A percentile compares a stretch with the other conserved stretches of the same genome.
These are phyloP conservation scores for Scrobipalpa atriplicella DNA, from an alignment of 2,888 invertebrate species.

Conservation along the genomic window DNA sequence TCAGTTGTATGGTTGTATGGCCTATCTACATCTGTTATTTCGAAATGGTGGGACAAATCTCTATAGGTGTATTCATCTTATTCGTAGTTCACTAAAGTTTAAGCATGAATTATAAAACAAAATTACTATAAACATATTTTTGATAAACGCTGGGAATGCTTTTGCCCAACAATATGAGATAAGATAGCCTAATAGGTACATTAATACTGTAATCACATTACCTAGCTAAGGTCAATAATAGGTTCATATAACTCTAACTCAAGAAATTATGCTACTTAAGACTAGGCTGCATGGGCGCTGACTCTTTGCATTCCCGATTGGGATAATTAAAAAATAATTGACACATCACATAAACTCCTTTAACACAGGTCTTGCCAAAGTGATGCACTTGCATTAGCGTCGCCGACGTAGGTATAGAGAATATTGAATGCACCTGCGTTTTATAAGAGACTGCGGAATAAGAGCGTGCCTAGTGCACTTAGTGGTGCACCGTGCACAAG, in stretches of 20 bases:
- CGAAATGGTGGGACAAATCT: not conserved
- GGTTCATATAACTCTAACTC: no score
- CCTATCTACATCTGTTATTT: not conserved
- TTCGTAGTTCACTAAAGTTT: no score
- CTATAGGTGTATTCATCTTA: not conserved
- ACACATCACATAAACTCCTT: not conserved
- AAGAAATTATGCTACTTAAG: no score
- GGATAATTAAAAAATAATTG: not conserved
- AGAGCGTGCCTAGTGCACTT: slow-evolving; percentile 18
- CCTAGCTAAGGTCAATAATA: no score
- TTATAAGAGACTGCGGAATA: slow-evolving; percentile 14
- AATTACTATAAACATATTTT: no score
- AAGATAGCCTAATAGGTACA: no score
- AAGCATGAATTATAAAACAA: no score
- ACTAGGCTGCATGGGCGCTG: no score
- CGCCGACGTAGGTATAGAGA: not conserved
- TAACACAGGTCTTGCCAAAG: not conserved
- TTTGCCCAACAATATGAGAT: no score
- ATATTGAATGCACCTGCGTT: slow-evolving; percentile 20
- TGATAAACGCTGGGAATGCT: no score
- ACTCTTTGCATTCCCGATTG: no score
- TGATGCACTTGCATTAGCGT: slow-evolving; percentile 11
- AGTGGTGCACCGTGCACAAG: slow-evolving; percentile 22
- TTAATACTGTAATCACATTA: no score
- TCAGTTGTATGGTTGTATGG: slow-evolving; percentile 13